These are phyloP conservation scores for Caenorhabditis sp. DNA, from an alignment of 2,888 invertebrate genomes.

Conservation along the genomic window DNA sequence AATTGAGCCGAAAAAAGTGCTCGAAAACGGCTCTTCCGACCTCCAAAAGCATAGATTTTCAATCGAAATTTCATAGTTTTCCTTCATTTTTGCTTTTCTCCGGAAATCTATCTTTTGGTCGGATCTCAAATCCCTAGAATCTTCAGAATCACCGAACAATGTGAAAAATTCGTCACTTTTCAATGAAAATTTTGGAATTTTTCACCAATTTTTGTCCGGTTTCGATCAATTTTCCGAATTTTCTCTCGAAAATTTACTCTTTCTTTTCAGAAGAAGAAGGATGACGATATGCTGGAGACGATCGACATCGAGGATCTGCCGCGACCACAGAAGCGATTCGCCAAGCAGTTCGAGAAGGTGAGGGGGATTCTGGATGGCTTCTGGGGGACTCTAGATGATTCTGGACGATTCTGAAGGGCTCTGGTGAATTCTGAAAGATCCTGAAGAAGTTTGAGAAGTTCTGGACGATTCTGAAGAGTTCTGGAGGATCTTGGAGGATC, in stretches of 20 bases:
- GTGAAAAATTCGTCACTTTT: not conserved
- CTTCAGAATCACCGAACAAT: not conserved
- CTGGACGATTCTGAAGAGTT: not conserved
- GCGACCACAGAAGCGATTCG: constrained; percentile 81
- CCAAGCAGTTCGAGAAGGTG: constrained; percentile 81
- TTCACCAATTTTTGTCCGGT: no score
- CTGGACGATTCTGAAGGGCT: no score
- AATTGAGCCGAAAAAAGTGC: not conserved
- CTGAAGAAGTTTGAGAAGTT: not conserved
- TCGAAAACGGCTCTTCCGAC: not conserved
- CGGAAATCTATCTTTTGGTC: no score
- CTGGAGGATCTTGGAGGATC: no score
- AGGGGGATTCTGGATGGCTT: no score
- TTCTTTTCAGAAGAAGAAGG: constrained; percentile 70
- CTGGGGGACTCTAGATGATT: not conserved
- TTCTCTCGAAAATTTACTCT: not conserved
- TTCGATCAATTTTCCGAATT: not conserved
- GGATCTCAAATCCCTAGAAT: no score
- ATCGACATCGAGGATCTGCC: constrained; percentile 81
- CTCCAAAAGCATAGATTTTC: no score
- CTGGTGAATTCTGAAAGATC: not conserved
- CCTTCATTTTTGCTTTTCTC: no score
- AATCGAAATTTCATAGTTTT: no score
- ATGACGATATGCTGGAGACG: constrained; percentile 79
- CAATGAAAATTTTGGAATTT: not conserved